Evolutionary conservation across 2,113 vertebrate genomes (phyloP), one percentile per base, ranked within the genome.

Genomic region (Gobio gobio): DNA sequence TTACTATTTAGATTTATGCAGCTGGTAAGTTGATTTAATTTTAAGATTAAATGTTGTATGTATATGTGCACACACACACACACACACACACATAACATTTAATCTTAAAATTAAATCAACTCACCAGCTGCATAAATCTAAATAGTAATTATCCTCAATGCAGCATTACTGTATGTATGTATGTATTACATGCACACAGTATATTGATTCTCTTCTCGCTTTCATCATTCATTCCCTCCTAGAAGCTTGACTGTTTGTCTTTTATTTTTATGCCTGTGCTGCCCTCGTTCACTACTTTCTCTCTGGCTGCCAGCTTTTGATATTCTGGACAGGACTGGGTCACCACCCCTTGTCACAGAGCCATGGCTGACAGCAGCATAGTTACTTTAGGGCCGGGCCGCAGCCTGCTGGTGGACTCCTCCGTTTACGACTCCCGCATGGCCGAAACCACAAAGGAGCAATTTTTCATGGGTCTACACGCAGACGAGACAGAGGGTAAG

Each of bases 341-440:
- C 73, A 84, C 83, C 83, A 78, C 16, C 84, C 85, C 86, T 86
- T 83, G 85, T 85, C 87, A 78, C 75, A 70, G 66, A 10, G 51
- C 40, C 85, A 99, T 99, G 98, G 95, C 96, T 92, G 97, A 98
- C 91, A 96, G 85, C 91, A 97, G 96, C 85, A 91, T 90, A 1
- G 43, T 96, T 89, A 90, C 93, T 70, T 93, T 94, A 13, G 95
- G 95, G 88, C 87, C 91, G 0, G 93, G 93, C 70, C 95, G 90
- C 81, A 97, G 97, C 93, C 93, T 97, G 84, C 88, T 99, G 91
- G 95, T 95, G 86, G 97, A 99, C 91, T 95, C 95, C 81, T 99
- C 97, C 7, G 94, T 96, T 83, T 97, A 95, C 86, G 97, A 99
- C 89, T 97, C 95, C 49, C 97, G 96, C 92, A 92, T 96, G 79